These are phyloP conservation scores for Notarius quadriscutis DNA, from an alignment of 2,113 vertebrate genomes.

Conservation along the genomic window DNA sequence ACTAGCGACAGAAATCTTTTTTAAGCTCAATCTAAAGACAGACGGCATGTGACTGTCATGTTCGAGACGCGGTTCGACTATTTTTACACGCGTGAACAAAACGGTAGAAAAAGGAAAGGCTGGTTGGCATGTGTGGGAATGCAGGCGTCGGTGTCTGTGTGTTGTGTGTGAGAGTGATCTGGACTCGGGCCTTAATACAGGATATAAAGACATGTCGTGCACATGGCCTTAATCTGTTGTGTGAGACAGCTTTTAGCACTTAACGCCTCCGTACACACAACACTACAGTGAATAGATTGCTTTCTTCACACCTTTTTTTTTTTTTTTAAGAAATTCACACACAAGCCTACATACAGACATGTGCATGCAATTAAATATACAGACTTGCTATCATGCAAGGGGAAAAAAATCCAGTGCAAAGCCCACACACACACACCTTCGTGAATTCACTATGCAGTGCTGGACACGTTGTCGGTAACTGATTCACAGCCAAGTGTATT, in stretches of 20 bases:
- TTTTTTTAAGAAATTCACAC: constrained; percentile 14
- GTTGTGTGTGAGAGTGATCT: constrained; percentile 40
- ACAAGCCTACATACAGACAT: constrained; percentile 19
- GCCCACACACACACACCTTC: constrained; percentile 3
- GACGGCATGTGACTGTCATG: constrained; percentile 51
- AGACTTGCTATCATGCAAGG: neutral
- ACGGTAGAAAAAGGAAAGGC: constrained; percentile 39
- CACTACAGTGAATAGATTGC: neutral
- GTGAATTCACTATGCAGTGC: neutral
- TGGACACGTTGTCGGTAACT: neutral
- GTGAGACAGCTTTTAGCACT: constrained; percentile 22
- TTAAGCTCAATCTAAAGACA: constrained; percentile 53
- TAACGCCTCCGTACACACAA: constrained; percentile 6
- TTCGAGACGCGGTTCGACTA: constrained; percentile 47
- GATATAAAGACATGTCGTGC: constrained; percentile 19
- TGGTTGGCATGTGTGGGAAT: constrained; percentile 20
- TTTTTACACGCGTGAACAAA: constrained; percentile 54
- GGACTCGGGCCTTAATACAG: constrained; percentile 9
- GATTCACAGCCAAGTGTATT: constrained; percentile 9
- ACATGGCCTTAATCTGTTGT: constrained; percentile 43
- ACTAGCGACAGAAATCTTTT: constrained; percentile 49
- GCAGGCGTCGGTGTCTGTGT: constrained; percentile 1
- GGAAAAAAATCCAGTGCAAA: neutral
- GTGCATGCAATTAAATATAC: constrained; percentile 8
- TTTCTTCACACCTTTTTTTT: neutral